These are phyloP conservation scores for Syrrhaptes paradoxus DNA, from an alignment of 2,113 vertebrate genomes.

Conservation along the genomic window DNA sequence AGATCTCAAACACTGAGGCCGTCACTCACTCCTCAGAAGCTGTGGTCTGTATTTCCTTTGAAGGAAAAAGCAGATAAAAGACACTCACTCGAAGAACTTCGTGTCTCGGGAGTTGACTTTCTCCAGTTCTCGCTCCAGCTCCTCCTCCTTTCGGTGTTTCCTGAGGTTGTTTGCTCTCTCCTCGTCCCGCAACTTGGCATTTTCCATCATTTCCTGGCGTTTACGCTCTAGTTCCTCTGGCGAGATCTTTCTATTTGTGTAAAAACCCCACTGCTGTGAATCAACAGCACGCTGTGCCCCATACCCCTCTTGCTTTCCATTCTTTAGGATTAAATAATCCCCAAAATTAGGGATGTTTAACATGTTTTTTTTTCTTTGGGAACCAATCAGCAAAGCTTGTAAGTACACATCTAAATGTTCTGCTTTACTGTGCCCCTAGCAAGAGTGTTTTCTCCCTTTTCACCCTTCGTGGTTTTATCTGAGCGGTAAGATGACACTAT, in stretches of 20 bases:
- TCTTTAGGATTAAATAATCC: background rate
- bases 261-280: background rate
- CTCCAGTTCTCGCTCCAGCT: constrained; percentile 80
- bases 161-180: constrained; percentile 85
- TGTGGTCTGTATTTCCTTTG: too few relatives aligned
- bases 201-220: constrained; percentile 90
- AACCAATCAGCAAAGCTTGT: background rate
- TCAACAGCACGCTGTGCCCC: fast-evolving
- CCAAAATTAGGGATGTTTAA: background rate
- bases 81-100: constrained; percentile 91
- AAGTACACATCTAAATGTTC: fast-evolving
- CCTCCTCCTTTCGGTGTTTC: constrained; percentile 85
- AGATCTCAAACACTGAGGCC: fast-evolving
- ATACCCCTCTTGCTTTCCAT: background rate
- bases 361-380: background rate
- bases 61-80: background rate
- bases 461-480: background rate
- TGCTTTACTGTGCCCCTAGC: background rate
- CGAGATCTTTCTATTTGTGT: constrained; percentile 81
- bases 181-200: constrained; percentile 89
- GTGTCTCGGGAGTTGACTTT: constrained; percentile 74
- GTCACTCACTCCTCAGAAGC: background rate
- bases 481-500: background rate
- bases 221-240: constrained; percentile 87
- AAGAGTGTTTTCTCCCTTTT: background rate